Conservation (phyloP, 2,113 vertebrate genomes). For the Siniperca knerii region DNA sequence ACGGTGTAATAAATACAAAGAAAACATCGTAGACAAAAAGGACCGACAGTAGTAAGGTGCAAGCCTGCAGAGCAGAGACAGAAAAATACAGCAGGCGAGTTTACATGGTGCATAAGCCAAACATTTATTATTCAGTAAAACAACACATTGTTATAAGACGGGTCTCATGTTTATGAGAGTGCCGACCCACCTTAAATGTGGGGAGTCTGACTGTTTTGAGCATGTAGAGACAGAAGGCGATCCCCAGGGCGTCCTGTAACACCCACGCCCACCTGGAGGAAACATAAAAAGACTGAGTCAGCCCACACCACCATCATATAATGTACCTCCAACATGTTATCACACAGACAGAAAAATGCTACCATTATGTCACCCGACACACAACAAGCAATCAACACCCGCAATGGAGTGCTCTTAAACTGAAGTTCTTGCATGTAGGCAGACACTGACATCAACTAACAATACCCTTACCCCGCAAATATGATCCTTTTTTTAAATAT, state of each 20-base stretch:
- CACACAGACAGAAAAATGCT: neutral
- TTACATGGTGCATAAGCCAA: neutral
- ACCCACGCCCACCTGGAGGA: slow-evolving; percentile 94
- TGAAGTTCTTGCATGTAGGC: no score
- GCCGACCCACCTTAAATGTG: slow-evolving; percentile 91
- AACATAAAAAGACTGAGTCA: slow-evolving; percentile 24
- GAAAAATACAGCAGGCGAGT: neutral
- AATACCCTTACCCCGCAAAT: neutral
- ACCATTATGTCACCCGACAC: slow-evolving; percentile 2
- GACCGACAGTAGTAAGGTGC: slow-evolving; percentile 92
- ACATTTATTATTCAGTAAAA: neutral
- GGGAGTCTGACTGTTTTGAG: slow-evolving; percentile 94
- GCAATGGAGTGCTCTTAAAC: neutral
- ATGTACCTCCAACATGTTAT: neutral
- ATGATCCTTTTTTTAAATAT: no score
- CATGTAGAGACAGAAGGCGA: slow-evolving; percentile 97
- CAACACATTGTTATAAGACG: neutral
- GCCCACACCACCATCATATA: neutral
- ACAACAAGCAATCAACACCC: neutral
- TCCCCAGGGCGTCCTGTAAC: slow-evolving; percentile 93
- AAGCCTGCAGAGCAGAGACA: slow-evolving; percentile 85
- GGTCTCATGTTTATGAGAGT: neutral
- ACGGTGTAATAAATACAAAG: slow-evolving; percentile 97
- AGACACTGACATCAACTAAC: neutral
- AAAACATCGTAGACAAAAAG: slow-evolving; percentile 97